These are phyloP conservation scores for Bellardia bayeri DNA, from an alignment of 2,888 invertebrate genomes.

Conservation along the genomic window DNA sequence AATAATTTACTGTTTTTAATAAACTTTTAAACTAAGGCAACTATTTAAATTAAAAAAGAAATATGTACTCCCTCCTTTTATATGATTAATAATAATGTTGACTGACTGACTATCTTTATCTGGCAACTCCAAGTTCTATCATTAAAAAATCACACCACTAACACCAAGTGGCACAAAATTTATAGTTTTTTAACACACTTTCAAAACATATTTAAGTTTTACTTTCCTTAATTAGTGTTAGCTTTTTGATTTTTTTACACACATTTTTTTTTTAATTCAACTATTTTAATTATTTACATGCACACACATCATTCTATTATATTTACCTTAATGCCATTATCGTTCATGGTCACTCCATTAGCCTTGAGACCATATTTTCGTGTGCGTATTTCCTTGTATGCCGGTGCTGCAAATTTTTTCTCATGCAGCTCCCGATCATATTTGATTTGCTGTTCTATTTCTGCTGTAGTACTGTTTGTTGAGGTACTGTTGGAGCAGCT, in stretches of 20 bases:
- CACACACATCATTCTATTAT: constrained; percentile 1
- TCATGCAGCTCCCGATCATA: constrained; percentile 68
- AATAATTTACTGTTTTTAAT: no score
- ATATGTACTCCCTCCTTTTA: no score
- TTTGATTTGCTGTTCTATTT: constrained; percentile 64
- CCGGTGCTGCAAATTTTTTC: constrained; percentile 79
- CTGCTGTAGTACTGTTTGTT: constrained; percentile 36
- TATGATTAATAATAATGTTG: no score
- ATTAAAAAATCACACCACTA: constrained; percentile 59
- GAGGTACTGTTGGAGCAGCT: constrained; percentile 28
- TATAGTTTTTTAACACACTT: constrained; percentile 25
- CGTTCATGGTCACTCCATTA: constrained; percentile 65
- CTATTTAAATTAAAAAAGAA: no score
- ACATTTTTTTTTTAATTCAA: not conserved
- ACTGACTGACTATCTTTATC: not conserved
- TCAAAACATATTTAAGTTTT: constrained; percentile 24
- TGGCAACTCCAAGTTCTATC: constrained; percentile 28
- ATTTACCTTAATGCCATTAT: constrained; percentile 79
- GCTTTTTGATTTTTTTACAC: not conserved
- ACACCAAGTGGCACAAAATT: constrained; percentile 6
- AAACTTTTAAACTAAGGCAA: no score
- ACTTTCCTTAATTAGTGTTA: not conserved
- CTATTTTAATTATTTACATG: not conserved
- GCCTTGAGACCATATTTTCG: constrained; percentile 77
- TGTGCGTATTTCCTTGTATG: constrained; percentile 80